Base-by-base conservation (phyloP, 2,888 invertebrate genomes). In the Cepaea hortensis region DNA sequence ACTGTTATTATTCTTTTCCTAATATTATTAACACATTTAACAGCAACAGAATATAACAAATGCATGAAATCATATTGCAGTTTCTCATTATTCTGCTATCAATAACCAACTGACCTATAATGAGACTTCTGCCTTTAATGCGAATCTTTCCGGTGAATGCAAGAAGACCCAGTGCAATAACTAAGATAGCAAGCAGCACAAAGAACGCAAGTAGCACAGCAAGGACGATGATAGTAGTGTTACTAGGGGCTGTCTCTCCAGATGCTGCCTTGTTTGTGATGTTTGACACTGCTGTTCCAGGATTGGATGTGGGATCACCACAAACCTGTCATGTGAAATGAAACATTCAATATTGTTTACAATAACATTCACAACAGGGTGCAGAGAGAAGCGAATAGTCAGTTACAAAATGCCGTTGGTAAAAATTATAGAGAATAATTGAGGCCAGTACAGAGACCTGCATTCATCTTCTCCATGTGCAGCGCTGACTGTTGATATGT, bases 131-230 rank as follows among this genome's bases (percentile, higher is more conserved):
- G 4, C 76, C n/a, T 76, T 76, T 50, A 62, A 61, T 15, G 23
- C 23, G 35, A 62, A 80, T 80, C 35, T 62, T 80, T 80, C 79
- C 79, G 13, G 23, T 23, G 79, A 13, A 62, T 35, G 13, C 61
- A 13, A 80, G 35, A 80, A 61, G 3, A 15, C 4, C 62, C 23
- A 80, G 18, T 7, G 62, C 62, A 35, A 80, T 15, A 7, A 80
- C 13, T 62, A 35, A 15, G 11, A 48, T 20, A 23, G n/a, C 70
- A 5, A 70, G 3, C 5, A 81, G 68, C 4, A 70, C 9, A 35
- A 70, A 65, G 48, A 81, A 18, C 48, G 20, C 81, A 35, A 65
- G 46, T 46, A 81, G 35, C 1, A 81, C 70, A 65, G 81, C 65
- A 62, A 81, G 81, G 20, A 46, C 7, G 48, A 81, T 70, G 7